Base-by-base conservation (phyloP, 2,113 vertebrate genomes). In the Brachypteracias leptosomus region DNA sequence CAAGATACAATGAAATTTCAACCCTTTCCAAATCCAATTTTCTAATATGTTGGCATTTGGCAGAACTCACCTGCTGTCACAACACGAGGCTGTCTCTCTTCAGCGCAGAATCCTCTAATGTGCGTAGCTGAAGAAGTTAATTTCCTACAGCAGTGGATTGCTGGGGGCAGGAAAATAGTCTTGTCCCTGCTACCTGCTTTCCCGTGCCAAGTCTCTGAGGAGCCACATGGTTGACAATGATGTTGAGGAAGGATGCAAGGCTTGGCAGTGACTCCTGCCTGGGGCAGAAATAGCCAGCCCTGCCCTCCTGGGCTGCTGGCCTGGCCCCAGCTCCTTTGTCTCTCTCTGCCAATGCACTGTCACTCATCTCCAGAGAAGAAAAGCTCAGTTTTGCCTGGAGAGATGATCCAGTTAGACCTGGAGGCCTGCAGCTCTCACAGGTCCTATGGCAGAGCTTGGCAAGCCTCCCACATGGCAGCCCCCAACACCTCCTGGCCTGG, bases 91-190 rank as follows among this genome's bases (percentile, higher is more conserved):
- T 36, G 11, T 35, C 44, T 82, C 31, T 14, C 11, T 58, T 88
- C 59, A 51, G 5, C 0, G 0, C 16, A 7, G 28, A 31, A 63
- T 19, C 46, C 10, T 58, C 31, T 16, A 15, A 52, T 1, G 4
- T 0, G 0, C 9, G 26, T 19, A 49, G 25, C 20, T 70, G 35
- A 66, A 59, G 25, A 1, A 36, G 13, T 12, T 2, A 3, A 59
- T 2, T 55, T 52, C n/a, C 66, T 72, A 71, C 17, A 47, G 44
- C 54, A 55, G 36, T 3, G 3, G 33, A 51, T 16, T 57, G 5
- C 42, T 63, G 17, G 38, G 10, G 19, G 7, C 21, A 82, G 22
- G 9, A 65, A 68, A 65, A 40, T 5, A 35, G 29, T 29, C 44
- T 24, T 46, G 40, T 26, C 31, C n/a, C 7, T 35, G 25, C 9